phyloP scores from a whole-genome alignment of 2,888 invertebrate genomes.

The Clivina fossor region DNA sequence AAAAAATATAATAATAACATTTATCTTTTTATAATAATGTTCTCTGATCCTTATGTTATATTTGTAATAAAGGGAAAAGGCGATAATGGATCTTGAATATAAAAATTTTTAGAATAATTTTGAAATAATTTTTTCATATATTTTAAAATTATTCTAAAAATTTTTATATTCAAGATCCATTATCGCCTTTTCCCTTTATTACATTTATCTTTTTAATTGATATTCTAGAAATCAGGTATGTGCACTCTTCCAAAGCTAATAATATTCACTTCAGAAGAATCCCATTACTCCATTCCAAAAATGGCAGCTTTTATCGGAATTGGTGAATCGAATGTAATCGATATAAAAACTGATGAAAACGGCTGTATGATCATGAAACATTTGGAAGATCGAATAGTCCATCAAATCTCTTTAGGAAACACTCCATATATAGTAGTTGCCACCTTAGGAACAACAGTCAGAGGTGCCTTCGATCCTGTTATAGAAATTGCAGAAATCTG shows the following conservation, averaged over 20 bases:
- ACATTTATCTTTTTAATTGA: too few relatives aligned
- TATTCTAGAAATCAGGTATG: conserved; percentile 51
- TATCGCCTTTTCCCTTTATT: too few relatives aligned
- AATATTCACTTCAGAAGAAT: conserved; percentile 60
- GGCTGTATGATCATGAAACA: conserved; percentile 51
- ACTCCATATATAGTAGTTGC: conserved; percentile 56
- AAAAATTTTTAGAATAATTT: too few relatives aligned
- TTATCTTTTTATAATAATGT: too few relatives aligned
- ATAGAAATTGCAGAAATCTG: conserved; percentile 57
- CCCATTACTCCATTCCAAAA: conserved; percentile 63
- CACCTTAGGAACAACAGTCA: conserved; percentile 59
- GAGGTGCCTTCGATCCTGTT: conserved; percentile 62
- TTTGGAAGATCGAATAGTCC: conserved; percentile 50
- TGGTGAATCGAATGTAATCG: conserved; percentile 59
- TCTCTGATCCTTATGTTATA: too few relatives aligned
- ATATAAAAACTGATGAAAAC: conserved; percentile 52
- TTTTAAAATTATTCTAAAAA: too few relatives aligned
- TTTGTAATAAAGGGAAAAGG: too few relatives aligned
- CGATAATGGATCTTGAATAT: too few relatives aligned
- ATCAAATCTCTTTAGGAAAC: conserved; percentile 46
- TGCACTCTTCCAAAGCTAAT: conserved; percentile 51
- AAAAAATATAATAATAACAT: too few relatives aligned
- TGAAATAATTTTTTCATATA: too few relatives aligned
- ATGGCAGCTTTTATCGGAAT: conserved; percentile 61
- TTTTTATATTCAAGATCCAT: too few relatives aligned